Conservation (phyloP, 2,888 invertebrate genomes). For the Eustalomyia histrio region DNA sequence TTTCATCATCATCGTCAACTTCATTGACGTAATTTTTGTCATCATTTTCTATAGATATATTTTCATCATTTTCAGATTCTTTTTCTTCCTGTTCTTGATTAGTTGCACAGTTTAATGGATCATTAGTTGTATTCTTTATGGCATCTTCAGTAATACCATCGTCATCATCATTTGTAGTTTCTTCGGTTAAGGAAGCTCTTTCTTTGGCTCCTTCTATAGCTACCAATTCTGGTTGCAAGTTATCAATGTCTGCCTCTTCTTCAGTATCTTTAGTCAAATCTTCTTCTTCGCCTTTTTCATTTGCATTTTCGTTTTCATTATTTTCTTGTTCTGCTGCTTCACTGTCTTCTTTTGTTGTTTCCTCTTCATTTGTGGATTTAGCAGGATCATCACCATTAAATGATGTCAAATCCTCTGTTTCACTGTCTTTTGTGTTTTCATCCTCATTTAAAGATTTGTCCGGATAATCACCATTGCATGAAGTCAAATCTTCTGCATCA, state of each 20-base stretch:
- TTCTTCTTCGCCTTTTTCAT: constrained; percentile 3
- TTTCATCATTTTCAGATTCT: background rate
- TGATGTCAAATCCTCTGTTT: background rate
- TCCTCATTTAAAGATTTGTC: constrained; percentile 29
- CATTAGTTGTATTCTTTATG: constrained; percentile 31
- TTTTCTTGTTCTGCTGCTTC: background rate
- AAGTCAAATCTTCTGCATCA: constrained; percentile 62
- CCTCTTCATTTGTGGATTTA: constrained; percentile 11
- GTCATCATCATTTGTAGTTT: constrained; percentile 23
- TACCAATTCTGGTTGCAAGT: constrained; percentile 40
- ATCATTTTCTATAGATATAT: background rate
- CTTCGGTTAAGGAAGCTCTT: background rate
- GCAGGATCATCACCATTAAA: constrained; percentile 31
- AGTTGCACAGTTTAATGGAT: constrained; percentile 56
- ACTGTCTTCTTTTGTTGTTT: background rate
- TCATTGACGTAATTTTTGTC: constrained; percentile 21
- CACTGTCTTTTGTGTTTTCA: constrained; percentile 34
- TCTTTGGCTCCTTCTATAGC: constrained; percentile 39
- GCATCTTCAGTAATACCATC: constrained; percentile 30
- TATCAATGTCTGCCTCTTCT: constrained; percentile 19
- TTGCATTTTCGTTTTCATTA: background rate
- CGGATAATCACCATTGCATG: constrained; percentile 18
- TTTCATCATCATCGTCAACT: constrained; percentile 1
- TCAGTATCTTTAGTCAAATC: constrained; percentile 8
- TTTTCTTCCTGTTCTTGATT: constrained; percentile 8